Base-by-base conservation (phyloP, 2,113 vertebrate species). In the Cariama cristata region DNA sequence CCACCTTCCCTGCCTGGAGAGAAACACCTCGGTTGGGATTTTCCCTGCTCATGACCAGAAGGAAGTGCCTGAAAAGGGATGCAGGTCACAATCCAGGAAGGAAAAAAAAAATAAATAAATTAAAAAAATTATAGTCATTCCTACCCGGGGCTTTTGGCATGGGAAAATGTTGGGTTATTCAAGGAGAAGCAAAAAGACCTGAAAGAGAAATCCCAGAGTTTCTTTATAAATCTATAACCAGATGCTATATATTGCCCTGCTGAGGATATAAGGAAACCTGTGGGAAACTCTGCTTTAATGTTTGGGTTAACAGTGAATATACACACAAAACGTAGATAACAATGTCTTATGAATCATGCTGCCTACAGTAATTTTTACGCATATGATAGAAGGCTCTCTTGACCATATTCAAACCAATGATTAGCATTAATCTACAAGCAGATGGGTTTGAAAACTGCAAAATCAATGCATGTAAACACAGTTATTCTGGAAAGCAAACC, bases 401-500 rank as follows among this genome's bases (percentile, higher is more conserved):
- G 91, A 73, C 71, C 38, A 30, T 64, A 77, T 59, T 72, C 56
- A 79, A 94, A 30, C 8, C 84, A 73, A 76, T 8, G 10, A 79
- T 69, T 45, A 87, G 38, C 77, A 80, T 60, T 79, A 91, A 90
- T 83, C 50, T 33, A 52, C 63, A 28, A 82, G 13, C n/a, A 93
- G 83, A 76, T 83, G 42, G 38, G 56, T 88, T 82, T 9, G 14
- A 93, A 95, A 97, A 86, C n/a, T 86, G 60, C 23, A 79, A 91
- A 95, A 90, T 91, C 87, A 53, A 77, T 76, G 62, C n/a, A 30
- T 0, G 1, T 26, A 52, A 40, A 35, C 62, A 45, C 6, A 33
- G 50, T 83, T 95, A 33, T 79, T 90, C 77, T 88, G 55, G 32
- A 94, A 91, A 81, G 15, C 13, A 75, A 77, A 30, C 2, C 17